Percentiles rank a stretch among this genome's conserved stretches.
Evolutionary conservation across 2,888 invertebrate genomes (phyloP).

Genomic region (Cacoxenus indagator): DNA sequence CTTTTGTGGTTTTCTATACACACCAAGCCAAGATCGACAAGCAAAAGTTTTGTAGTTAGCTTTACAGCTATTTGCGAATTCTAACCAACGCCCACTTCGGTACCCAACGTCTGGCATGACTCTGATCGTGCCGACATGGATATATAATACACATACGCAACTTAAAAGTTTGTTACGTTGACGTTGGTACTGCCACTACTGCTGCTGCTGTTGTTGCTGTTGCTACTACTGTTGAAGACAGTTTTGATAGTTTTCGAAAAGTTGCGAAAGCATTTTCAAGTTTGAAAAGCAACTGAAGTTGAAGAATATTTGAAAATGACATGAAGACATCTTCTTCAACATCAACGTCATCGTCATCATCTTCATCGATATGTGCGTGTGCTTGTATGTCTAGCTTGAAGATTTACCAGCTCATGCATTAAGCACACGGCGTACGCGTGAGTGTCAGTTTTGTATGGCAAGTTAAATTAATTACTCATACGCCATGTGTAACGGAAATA

Average conservation of each 20-base stretch:
- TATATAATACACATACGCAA: constrained; percentile 15
- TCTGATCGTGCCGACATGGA: background rate
- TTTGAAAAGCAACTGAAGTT: constrained; percentile 37
- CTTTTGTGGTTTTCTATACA: constrained; percentile 36
- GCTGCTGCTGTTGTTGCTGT: constrained; percentile 24
- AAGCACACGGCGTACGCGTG: constrained; percentile 32
- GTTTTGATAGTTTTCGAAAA: constrained; percentile 47
- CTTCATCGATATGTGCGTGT: background rate
- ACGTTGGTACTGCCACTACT: constrained; percentile 12
- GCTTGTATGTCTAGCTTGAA: background rate
- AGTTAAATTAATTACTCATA: constrained; percentile 46
- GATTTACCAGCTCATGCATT: constrained; percentile 7
- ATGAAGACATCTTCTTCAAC: constrained; percentile 34
- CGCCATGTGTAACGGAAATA: constrained; percentile 21
- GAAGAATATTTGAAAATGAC: constrained; percentile 33
- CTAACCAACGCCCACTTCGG: background rate
- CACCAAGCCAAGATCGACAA: constrained; percentile 3
- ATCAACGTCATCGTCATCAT: background rate
- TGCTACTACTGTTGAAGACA: constrained; percentile 49
- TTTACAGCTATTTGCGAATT: background rate
- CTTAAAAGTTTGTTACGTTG: background rate
- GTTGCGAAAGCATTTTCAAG: constrained; percentile 37
- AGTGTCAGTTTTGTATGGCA: constrained; percentile 25
- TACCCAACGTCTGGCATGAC: background rate
- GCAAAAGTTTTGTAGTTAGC: background rate